Conservation (phyloP, 2,113 vertebrate genomes). For the Echinops telfairi region DNA sequence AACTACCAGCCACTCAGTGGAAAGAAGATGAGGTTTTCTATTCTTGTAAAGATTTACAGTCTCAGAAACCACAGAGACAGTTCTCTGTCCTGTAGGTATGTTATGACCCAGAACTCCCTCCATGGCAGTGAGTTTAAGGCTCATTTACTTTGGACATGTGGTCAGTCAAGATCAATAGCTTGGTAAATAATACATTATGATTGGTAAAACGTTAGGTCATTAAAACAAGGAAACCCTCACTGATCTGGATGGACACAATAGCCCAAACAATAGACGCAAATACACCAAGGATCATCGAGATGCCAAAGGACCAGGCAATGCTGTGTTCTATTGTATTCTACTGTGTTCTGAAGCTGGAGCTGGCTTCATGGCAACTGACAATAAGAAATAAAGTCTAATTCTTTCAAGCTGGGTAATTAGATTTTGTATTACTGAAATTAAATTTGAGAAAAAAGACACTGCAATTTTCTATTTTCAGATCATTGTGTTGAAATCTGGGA, state of each 20-base stretch:
- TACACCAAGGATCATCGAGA: background rate
- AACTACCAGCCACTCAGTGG: too few species aligned
- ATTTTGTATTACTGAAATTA: slow-evolving; percentile 43
- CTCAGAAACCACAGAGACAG: too few species aligned
- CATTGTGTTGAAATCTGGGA: background rate
- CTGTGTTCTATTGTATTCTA: background rate
- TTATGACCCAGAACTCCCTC: too few species aligned
- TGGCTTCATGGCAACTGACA: background rate
- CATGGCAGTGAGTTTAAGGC: too few species aligned
- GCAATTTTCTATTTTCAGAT: slow-evolving; percentile 8
- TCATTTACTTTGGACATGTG: too few species aligned
- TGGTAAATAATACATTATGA: too few species aligned
- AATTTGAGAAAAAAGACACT: background rate
- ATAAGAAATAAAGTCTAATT: background rate
- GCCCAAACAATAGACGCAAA: background rate
- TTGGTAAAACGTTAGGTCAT: too few species aligned
- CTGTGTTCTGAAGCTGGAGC: too few species aligned
- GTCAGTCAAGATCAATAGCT: too few species aligned
- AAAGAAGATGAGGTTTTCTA: too few species aligned
- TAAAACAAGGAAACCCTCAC: background rate
- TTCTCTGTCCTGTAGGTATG: too few species aligned
- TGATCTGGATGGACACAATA: background rate
- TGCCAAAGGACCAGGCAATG: background rate
- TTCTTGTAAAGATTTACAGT: too few species aligned
- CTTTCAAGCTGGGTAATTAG: background rate